Evolutionary conservation across 2,113 vertebrate genomes (phyloP).

Genomic region (Grammomys surdaster): DNA sequence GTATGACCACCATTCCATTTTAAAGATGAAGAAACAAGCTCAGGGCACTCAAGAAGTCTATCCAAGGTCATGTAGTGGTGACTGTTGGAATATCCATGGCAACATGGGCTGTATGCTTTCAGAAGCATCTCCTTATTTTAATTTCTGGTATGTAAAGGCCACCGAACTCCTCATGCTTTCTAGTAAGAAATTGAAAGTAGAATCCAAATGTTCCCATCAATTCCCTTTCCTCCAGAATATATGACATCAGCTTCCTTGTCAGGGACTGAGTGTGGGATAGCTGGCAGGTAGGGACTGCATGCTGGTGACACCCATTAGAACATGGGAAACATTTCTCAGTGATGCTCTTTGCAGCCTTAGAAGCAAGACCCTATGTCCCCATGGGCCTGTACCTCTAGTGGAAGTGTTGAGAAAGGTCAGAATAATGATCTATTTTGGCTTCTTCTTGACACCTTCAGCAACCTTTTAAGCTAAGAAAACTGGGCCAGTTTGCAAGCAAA

Average conservation of each 20-base stretch:
- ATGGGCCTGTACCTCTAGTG: background rate
- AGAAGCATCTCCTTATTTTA: background rate
- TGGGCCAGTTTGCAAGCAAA: background rate
- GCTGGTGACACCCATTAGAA: background rate
- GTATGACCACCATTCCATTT: background rate
- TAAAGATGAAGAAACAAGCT: conserved; percentile 32
- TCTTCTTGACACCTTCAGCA: conserved; percentile 33
- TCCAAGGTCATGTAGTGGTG: background rate
- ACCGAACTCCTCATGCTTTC: background rate
- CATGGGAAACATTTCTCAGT: background rate
- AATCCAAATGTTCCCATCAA: background rate
- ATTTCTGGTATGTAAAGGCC: background rate
- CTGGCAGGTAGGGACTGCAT: background rate
- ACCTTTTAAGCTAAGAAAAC: background rate
- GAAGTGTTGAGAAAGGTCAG: conserved; percentile 33
- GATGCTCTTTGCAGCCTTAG: background rate
- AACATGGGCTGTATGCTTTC: background rate
- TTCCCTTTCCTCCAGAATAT: background rate
- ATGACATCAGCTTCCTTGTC: background rate
- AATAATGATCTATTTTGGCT: background rate
- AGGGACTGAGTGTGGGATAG: background rate
- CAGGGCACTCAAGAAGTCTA: background rate
- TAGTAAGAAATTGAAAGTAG: background rate
- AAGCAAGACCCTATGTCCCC: background rate
- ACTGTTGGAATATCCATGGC: background rate